A percentile compares a stretch with the other conserved stretches of the same genome.
Evolutionary conservation across 1,140 invertebrate species (phyloP).

Genomic region (Phymorhynchus buccinoides): DNA sequence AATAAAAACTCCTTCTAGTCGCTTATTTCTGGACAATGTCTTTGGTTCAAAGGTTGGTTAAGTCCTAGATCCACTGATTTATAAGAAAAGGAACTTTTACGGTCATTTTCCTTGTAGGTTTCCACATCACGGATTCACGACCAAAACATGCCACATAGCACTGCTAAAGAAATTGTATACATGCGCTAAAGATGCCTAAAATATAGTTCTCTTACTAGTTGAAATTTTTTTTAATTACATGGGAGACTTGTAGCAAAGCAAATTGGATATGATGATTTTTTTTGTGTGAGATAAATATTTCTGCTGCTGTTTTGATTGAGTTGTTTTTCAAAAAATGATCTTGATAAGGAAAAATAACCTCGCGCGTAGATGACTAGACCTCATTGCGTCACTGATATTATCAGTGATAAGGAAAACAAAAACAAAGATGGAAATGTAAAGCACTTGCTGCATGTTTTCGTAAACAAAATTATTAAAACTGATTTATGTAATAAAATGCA

Average conservation of each 20-base stretch:
- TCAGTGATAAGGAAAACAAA: not conserved
- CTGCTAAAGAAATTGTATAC: not conserved
- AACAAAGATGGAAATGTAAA: too few species aligned
- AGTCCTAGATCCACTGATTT: too few species aligned
- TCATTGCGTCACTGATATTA: not conserved
- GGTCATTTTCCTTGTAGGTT: not conserved
- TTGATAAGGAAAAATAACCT: not conserved
- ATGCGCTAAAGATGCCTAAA: not conserved
- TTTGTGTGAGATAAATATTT: not conserved
- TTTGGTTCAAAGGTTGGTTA: not conserved
- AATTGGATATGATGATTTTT: not conserved
- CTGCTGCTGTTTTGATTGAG: too few species aligned
- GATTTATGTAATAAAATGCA: too few species aligned
- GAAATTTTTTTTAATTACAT: not conserved
- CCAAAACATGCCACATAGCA: constrained; percentile 46
- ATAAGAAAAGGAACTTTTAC: not conserved
- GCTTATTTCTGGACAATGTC: not conserved
- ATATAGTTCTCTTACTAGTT: not conserved
- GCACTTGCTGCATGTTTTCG: too few species aligned
- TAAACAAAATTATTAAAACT: too few species aligned
- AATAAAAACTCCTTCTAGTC: not conserved
- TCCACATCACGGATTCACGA: not conserved
- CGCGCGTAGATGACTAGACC: not conserved
- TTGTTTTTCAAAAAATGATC: not conserved
- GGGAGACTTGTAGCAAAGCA: not conserved